These are phyloP conservation scores for Menura novaehollandiae DNA, from an alignment of 2,113 vertebrate species.

Conservation along the genomic window DNA sequence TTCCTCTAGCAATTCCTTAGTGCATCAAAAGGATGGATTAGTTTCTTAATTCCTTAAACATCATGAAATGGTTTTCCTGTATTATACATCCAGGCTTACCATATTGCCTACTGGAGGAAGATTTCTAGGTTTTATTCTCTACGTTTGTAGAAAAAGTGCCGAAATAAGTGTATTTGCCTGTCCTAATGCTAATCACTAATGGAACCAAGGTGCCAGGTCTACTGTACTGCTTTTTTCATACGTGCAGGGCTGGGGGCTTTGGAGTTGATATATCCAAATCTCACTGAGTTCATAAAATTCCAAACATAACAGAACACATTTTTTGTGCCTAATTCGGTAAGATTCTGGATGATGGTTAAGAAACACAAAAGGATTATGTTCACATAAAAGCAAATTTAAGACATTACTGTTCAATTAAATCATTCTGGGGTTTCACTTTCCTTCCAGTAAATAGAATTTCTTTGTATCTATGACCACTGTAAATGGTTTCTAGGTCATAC, in stretches of 20 bases:
- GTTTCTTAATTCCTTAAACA: not conserved
- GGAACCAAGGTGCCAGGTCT: not conserved
- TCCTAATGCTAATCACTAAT: not conserved
- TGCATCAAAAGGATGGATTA: constrained; percentile 2
- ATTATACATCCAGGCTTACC: not conserved
- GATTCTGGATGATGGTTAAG: not conserved
- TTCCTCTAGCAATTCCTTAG: constrained; percentile 1
- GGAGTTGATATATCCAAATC: not conserved
- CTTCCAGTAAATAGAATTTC: not conserved
- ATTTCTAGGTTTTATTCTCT: not conserved
- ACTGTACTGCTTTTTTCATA: not conserved
- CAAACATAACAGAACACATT: not conserved
- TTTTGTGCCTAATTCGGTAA: not conserved
- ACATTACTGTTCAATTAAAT: not conserved
- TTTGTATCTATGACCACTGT: not conserved
- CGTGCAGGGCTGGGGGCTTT: not conserved
- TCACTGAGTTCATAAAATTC: not conserved
- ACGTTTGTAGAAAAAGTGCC: not conserved
- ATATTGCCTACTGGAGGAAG: not conserved
- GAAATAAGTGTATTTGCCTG: not conserved
- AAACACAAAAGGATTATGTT: not conserved
- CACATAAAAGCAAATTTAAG: not conserved
- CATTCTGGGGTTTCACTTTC: not conserved
- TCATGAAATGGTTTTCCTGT: not conserved
- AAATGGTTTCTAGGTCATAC: not conserved